phyloP scores from a whole-genome alignment of 2,113 vertebrate genomes.

The Mesitornis unicolor region DNA sequence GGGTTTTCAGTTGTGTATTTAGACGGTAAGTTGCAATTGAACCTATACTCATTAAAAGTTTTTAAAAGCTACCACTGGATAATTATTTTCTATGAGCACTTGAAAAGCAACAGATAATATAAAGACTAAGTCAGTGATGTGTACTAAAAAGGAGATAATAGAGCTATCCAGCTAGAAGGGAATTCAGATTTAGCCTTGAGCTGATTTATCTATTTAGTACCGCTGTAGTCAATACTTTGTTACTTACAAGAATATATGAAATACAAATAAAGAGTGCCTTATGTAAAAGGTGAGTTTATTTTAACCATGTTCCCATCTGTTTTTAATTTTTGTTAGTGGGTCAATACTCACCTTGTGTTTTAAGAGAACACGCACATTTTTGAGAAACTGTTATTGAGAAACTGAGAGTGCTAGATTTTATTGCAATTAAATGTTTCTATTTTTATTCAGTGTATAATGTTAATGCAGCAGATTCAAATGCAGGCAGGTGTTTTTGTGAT shows the following conservation, averaged over 20 bases:
- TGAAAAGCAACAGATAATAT: not conserved
- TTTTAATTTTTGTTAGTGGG: conserved; percentile 35
- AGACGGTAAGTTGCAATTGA: not conserved
- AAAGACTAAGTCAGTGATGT: not conserved
- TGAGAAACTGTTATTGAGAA: not conserved
- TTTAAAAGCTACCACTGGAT: not conserved
- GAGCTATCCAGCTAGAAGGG: not conserved
- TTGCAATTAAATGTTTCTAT: not conserved
- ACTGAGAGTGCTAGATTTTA: not conserved
- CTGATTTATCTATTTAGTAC: not conserved
- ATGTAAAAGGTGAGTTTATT: not conserved
- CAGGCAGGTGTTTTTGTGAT: not conserved
- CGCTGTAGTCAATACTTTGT: not conserved
- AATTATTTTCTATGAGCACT: not conserved
- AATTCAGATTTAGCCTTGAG: not conserved
- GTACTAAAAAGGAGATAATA: not conserved
- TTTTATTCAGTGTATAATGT: not conserved
- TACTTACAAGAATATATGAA: not conserved
- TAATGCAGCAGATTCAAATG: not conserved
- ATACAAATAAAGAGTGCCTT: not conserved
- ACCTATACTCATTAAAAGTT: not conserved
- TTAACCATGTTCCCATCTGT: not conserved
- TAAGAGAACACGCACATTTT: not conserved
- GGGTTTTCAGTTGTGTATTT: not conserved
- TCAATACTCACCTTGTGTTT: conserved; percentile 35